Evolutionary conservation across 1,140 invertebrate species (phyloP), one percentile per base, ranked within the genome.

Genomic region (Zaprionus tsacasi): DNA sequence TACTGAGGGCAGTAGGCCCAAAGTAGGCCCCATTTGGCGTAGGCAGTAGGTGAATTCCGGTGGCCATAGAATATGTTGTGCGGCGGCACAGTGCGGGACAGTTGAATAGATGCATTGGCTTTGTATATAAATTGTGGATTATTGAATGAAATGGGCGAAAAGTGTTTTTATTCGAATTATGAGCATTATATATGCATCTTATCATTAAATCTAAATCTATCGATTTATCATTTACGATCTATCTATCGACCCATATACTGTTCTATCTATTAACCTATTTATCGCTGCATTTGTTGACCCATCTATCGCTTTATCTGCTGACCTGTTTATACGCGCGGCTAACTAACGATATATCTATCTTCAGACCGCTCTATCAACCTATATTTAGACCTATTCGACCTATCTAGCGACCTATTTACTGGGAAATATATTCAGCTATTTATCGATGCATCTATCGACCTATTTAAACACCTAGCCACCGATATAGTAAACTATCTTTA

Each of bases 41-140:
- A 33, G 33, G 27, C 57, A 35, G 54, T 10, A 25, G 27, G 27
- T 30, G 27, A 67, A 59, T 50, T 59, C 70, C 63, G 48, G 52
- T 25, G 30, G 15, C 30, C 36, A 4, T 5, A 63, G 12, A 60
- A 45, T 43, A n/a, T 3, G 6, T n/a, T 25, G 12, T n/a, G 12
- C 11, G 12, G 13, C 12, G 35, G 13, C 33, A 27, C 45, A 61
- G 45, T 35, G 56, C 36, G 0, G 11, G 30, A 6, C 15, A 36
- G 30, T 36, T 63, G 11, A 60, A 10, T 60, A 48, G 58, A 11
- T 48, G 7, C 45, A 6, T n/a, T 15, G 4, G 7, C 4, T 25
- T 50, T 50, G 17, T 50, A 50, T 50, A 21, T 25, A 11, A 25
- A 50, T 50, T 12, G 12, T 7, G 17, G 17, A 8, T 30, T 30